Percentiles rank a stretch among this genome's conserved stretches.
These are phyloP conservation scores for Cebus imitator DNA, from an alignment of 2,113 vertebrate species.

Conservation along the genomic window DNA sequence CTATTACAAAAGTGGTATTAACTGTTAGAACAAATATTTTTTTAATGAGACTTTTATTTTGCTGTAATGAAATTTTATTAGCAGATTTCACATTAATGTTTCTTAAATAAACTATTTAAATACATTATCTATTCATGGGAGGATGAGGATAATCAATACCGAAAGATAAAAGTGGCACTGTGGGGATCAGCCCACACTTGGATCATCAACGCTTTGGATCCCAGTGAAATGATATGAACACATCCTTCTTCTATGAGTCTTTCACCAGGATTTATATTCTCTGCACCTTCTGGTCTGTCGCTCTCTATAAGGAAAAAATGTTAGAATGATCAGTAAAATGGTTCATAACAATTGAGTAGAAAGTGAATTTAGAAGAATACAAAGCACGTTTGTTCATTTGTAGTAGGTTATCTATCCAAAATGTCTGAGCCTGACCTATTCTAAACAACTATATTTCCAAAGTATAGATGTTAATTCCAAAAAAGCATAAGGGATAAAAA, in stretches of 20 bases:
- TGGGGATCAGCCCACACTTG: constrained; percentile 95
- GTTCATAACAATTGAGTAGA: not conserved
- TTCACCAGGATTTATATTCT: constrained; percentile 81
- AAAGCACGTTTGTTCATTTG: constrained; percentile 7
- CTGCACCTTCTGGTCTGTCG: constrained; percentile 77
- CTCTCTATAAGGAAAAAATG: constrained; percentile 84
- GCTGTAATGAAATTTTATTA: not conserved
- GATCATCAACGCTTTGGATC: constrained; percentile 96
- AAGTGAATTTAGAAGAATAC: not conserved
- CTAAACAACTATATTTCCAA: constrained; percentile 4
- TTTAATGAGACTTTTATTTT: not conserved
- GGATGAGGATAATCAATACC: constrained; percentile 82
- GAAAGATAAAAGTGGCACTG: constrained; percentile 91
- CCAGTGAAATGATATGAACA: constrained; percentile 94
- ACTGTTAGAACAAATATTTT: not conserved
- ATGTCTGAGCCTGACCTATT: not conserved
- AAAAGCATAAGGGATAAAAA: not conserved
- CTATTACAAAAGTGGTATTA: not conserved
- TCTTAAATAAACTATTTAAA: constrained; percentile 36
- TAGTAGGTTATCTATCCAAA: constrained; percentile 8
- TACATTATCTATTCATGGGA: not conserved
- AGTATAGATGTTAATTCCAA: constrained; percentile 4
- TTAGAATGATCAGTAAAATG: constrained; percentile 23
- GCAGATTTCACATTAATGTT: not conserved
- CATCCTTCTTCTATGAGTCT: constrained; percentile 88